Conservation (phyloP, 1,140 invertebrate species). For the Dendroctonus ponderosae region DNA sequence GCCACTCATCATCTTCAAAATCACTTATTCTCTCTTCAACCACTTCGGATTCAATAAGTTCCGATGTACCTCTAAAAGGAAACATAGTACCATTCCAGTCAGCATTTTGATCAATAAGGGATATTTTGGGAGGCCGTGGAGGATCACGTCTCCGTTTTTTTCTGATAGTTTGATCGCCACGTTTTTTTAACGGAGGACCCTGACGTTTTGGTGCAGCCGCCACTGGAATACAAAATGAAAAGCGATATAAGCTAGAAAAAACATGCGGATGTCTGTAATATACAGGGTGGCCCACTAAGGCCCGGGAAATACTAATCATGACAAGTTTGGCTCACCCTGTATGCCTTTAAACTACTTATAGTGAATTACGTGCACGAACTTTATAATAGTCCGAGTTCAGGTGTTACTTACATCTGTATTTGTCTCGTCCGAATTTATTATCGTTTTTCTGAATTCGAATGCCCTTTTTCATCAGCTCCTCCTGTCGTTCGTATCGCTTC, state of each 20-base stretch:
- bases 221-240: slow-evolving; percentile 20
- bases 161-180: neutral
- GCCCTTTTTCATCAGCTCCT: slow-evolving; percentile 67
- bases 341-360: too few species aligned
- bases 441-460: slow-evolving; percentile 61
- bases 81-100: slow-evolving; percentile 50
- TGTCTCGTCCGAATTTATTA: slow-evolving; percentile 51
- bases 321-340: too few species aligned
- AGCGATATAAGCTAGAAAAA: neutral
- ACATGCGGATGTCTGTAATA: too few species aligned
- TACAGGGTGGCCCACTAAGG: too few species aligned
- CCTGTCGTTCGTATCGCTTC: slow-evolving; percentile 59
- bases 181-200: neutral
- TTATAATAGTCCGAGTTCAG: too few species aligned
- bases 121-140: slow-evolving; percentile 21
- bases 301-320: too few species aligned
- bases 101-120: slow-evolving; percentile 45
- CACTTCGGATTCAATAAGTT: slow-evolving; percentile 41
- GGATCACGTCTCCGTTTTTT: slow-evolving; percentile 23
- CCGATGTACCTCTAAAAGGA: slow-evolving; percentile 49
- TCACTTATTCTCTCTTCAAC: slow-evolving; percentile 37
- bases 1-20: slow-evolving; percentile 49
- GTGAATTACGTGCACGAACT: too few species aligned
- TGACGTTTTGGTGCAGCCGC: neutral
- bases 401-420: slow-evolving; percentile 39